Base-by-base conservation (phyloP, 2,113 vertebrate genomes). In the Motacilla alba region DNA sequence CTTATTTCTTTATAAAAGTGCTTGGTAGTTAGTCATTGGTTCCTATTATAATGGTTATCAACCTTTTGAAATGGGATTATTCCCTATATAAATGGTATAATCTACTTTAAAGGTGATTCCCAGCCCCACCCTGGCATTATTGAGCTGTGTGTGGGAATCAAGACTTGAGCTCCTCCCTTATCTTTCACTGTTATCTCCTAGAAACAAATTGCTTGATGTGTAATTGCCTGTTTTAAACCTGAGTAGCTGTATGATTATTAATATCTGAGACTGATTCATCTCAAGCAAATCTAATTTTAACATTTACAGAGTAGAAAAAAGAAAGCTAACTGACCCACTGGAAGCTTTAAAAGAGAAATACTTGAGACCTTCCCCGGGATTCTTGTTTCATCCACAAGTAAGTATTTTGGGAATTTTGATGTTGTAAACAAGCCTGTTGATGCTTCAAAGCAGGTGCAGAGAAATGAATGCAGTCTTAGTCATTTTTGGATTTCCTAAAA, bases 251-350 rank as follows among this genome's bases (percentile, higher is more conserved):
- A 23, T 86, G 53, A 82, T 78, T 82, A 87, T 55, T 94, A 91
- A 93, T 97, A 43, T 53, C 52, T 86, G 92, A 97, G 87, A 94
- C 88, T 67, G 94, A 97, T 79, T 98, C 94, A 96, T 97, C 95
- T 97, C 87, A 76, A 87, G 67, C 82, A 97, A 97, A 97, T 98
- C 95, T 98, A 98, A 98, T 98, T 99, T 98, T 98, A 98, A 98
- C 97, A 96, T 99, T 99, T 99, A 98, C 99, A 99, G 99, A 99
- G 99, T 99, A 99, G 99, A 99, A 98, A 99, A 99, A 98, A 99
- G 99, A 98, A 99, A 99, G 97, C 98, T 99, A 97, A 99, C 98
- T 79, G 99, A 99, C 96, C 99, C 99, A 95, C 99, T 99, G 97
- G 99, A 99, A 98, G 98, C 98, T 97, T 99, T 99, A 96, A 99